A percentile compares a stretch with the other conserved stretches of the same genome.
phyloP scores from a whole-genome alignment of 2,888 invertebrate genomes.

The Bugulina stolonifera region DNA sequence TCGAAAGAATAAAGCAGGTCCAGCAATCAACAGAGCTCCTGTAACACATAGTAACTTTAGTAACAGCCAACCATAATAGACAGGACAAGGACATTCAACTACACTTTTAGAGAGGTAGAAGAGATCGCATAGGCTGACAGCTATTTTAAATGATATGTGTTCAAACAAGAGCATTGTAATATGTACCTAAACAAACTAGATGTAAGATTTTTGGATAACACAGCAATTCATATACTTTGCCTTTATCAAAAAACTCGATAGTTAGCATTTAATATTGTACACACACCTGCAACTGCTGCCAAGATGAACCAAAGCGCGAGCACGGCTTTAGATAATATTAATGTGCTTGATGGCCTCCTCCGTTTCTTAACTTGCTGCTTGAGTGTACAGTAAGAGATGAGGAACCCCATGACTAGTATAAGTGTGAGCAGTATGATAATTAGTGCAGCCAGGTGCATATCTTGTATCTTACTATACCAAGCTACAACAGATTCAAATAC shows the following conservation, averaged over 20 bases:
- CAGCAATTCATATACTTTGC: no score
- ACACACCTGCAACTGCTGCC: slow-evolving; percentile 7
- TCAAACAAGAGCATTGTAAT: no score
- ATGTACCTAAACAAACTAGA: no score
- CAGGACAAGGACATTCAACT: no score
- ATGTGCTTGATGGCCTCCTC: not conserved
- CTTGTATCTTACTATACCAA: slow-evolving; percentile 15
- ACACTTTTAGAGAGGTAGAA: no score
- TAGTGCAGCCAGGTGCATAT: slow-evolving; percentile 6
- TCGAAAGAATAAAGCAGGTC: not conserved
- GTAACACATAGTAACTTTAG: not conserved
- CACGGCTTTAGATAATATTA: not conserved
- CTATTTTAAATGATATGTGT: no score
- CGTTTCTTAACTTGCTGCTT: slow-evolving; percentile 21
- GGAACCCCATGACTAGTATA: not conserved
- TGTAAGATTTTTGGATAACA: no score
- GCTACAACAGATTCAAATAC: no score
- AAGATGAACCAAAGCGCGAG: slow-evolving; percentile 10
- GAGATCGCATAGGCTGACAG: no score
- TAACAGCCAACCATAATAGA: no score
- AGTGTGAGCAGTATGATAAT: slow-evolving; percentile 9
- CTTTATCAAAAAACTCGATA: no score
- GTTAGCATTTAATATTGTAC: no score
- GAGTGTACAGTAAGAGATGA: slow-evolving; percentile 23
- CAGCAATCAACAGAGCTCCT: not conserved